Evolutionary conservation across 2,797 vertebrate genomes (phyloP), one percentile per base, ranked within the genome.

Genomic region (Gallinago stenura): DNA sequence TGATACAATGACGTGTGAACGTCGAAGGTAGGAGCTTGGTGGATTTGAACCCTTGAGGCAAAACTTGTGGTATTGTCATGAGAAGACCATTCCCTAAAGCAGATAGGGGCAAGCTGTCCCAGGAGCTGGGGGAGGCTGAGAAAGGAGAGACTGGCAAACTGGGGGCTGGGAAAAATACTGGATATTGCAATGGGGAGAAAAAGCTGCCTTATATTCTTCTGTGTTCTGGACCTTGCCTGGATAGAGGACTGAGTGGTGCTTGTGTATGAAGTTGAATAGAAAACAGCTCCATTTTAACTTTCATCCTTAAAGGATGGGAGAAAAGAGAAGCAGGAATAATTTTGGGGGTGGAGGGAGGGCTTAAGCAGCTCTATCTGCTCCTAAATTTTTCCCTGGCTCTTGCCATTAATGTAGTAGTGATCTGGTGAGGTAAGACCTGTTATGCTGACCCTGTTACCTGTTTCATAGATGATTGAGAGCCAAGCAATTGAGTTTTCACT

Each of bases 361-460:
- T 24, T 70, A 37, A 50, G 30, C 21, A 81, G 46, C 39, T 65
- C 5, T 26, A 65, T 58, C 4, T 73, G 53, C 26, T 57, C 15
- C 8, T 50, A 2, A 2, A 16, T 62, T 60, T 64, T 88, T 54
- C 64, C 31, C 26, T 64, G 35, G 30, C 22, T 87, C 17, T 61
- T 70, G 51, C 57, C 1, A 4, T 45, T 60, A 39, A 10, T 45
- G n/a, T 15, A 10, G 7, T 18, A 20, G 73, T 45, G 26, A 39
- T 80, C 35, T 21, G 25, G 31, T 80, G 51, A 50, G 11, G 9
- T 2, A 48, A 12, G 61, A 48, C 16, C n/a, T 53, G 43, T 79
- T 43, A 28, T 0, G 19, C 41, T 0, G 2, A 24, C 22, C n/a
- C 5, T 12, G 4, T 22, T 43, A 9, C 2, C 41, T 21, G n/a